Base-by-base conservation (phyloP, 2,888 invertebrate species). In the Andrena trimmerana region DNA sequence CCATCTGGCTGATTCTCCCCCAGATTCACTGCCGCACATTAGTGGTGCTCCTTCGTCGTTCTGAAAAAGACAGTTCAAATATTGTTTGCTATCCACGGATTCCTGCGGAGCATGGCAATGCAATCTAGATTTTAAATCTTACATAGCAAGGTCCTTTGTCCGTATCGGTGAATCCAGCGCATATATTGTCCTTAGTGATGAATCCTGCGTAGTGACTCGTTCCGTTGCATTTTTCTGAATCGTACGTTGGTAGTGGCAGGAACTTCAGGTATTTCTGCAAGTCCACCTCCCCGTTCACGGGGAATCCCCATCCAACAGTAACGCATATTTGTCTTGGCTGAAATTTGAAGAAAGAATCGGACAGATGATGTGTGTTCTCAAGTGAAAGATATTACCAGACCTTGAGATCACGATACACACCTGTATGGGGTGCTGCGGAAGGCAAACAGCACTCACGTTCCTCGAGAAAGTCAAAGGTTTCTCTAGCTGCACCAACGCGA, bases 11-110 rank as follows among this genome's bases (percentile, higher is more conserved):
- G 94, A 93, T 69, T 95, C 95, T 60, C 94, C 95, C 50, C 94
- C 94, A 3, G 94, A 93, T 76, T 95, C 95, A 62, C 94, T 95
- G 88, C 95, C 94, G 88, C 96, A 96, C 95, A 96, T 96, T 75
- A 96, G 89, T 10, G 96, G 96, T 27, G 96, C 95, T n/a, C 96
- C 96, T 92, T 96, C 96, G 87, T 96, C 96, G 88, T 96, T 96
- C 96, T 96, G 89, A 69, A 88, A 84, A 4, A 7, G 48, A 65
- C 27, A 71, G 13, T 4, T 13, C 10, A 13, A 10, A 20, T n/a
- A 50, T 29, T 20, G 20, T 13, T 33, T 10, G 5, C 57, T 10
- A 5, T 57, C 10, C 10, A 24, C 20, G 8, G 20, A 20, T 6
- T 5, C 42, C 8, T 20, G n/a, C 7, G 48, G 33, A 33, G 8